phyloP scores from a whole-genome alignment of 2,888 invertebrate genomes.

The Rugalucina vietnamica region DNA sequence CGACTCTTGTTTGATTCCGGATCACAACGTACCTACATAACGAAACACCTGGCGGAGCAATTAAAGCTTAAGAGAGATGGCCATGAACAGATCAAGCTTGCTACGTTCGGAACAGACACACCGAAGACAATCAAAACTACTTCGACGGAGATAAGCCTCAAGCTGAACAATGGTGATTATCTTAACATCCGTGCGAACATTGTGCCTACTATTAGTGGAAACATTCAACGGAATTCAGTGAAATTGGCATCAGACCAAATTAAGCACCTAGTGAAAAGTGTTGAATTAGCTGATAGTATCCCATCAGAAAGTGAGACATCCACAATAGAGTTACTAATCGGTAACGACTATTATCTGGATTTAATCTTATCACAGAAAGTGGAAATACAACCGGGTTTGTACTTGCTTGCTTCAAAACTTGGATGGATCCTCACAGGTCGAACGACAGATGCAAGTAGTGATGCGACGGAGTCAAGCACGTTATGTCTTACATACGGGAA shows the following conservation, averaged over 20 bases:
- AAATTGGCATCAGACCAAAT: neutral
- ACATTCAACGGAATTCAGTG: constrained; percentile 19
- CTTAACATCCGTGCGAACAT: constrained; percentile 13
- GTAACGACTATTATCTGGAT: constrained; percentile 16
- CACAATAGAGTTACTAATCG: neutral
- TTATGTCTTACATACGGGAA: neutral
- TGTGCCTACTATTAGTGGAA: constrained; percentile 26
- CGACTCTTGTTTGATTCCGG: constrained; percentile 35
- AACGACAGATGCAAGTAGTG: constrained; percentile 6
- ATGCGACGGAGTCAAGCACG: neutral
- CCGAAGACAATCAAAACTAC: constrained; percentile 25
- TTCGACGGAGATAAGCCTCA: constrained; percentile 9
- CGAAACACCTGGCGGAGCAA: neutral
- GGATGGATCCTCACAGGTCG: constrained; percentile 41
- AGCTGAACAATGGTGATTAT: constrained; percentile 21
- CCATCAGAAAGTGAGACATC: constrained; percentile 24
- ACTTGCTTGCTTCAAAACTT: constrained; percentile 24
- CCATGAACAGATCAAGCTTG: constrained; percentile 7
- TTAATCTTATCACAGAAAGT: neutral
- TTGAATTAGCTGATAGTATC: constrained; percentile 27
- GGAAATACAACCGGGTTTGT: constrained; percentile 13
- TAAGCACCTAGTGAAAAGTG: neutral
- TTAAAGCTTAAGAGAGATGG: neutral
- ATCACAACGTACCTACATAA: constrained; percentile 28
- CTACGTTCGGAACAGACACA: constrained; percentile 34